Evolutionary conservation across 1,140 invertebrate genomes (phyloP), one percentile per base, ranked within the genome.

Genomic region (Sipha flava): DNA sequence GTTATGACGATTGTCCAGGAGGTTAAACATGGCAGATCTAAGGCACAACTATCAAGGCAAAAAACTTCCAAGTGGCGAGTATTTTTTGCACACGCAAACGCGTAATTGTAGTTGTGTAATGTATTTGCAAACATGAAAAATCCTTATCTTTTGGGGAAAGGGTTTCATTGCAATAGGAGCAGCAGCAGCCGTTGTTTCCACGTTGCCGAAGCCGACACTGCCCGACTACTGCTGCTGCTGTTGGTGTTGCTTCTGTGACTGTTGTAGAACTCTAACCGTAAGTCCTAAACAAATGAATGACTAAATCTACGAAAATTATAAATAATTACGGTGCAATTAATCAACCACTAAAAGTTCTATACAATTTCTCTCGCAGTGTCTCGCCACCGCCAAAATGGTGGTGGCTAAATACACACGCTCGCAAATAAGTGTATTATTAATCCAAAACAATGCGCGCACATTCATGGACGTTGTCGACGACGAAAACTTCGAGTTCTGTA

Each of bases 1-100:
- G 72, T 75, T 34, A 75, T 75, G 47, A 31, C 31, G 72, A 75
- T 75, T 75, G 72, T 54, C 72, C 49, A 31, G 31, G n/a, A 49
- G 31, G n/a, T 54, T 54, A 37, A 21, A 54, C 29, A 34, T 4
- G 12, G 4, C n/a, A 6, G 26, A 31, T 43, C 34, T 3, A 1
- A 0, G 1, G 2, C 14, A 29, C 1, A 23, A 47, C 29, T 16
- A 14, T 1, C 18, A 12, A 26, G 26, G 1, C 23, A 29, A 75
- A 75, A 62, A 75, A 43, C 45, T 75, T 75, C n/a, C n/a, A n/a
- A n/a, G n/a, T 52, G n/a, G 72, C 54, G 26, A 43, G 1, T 12
- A 43, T 6, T 57, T 21, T 75, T 75, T 75, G 72, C 9, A 34
- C 49, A n/a, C 18, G 9, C 21, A 14, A 23, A 75, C 21, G 29